These are phyloP conservation scores for Agrotis exclamationis DNA, from an alignment of 2,888 invertebrate genomes.

Conservation along the genomic window DNA sequence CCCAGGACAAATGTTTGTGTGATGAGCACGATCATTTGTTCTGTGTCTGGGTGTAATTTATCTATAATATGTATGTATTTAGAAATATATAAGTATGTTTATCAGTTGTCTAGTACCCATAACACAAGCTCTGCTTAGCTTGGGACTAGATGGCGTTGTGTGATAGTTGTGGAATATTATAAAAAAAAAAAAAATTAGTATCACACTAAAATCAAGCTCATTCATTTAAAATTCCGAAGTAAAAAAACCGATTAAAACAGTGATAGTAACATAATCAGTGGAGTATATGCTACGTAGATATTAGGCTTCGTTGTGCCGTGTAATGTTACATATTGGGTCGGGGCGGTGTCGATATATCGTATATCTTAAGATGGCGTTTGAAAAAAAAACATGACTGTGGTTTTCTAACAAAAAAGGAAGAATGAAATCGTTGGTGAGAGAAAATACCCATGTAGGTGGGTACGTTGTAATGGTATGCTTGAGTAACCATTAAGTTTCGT, in stretches of 20 bases:
- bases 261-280: constrained; percentile 48
- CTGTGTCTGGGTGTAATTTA: no score
- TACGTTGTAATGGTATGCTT: no score
- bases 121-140: no score
- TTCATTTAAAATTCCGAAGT: neutral
- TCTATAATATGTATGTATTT: no score
- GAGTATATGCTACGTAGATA: constrained; percentile 48
- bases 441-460: no score
- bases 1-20: no score
- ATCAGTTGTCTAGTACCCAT: no score
- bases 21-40: no score
- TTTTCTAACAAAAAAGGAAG: constrained; percentile 52
- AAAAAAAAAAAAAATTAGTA: no score
- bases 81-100: no score
- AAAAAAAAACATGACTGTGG: constrained; percentile 38
- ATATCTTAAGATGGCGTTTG: constrained; percentile 32
- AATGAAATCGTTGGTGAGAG: constrained; percentile 10
- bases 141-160: no score
- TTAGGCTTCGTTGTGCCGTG: constrained; percentile 54
- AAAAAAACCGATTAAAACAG: constrained; percentile 29
- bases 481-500: neutral
- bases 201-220: neutral
- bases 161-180: no score
- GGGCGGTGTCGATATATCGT: constrained; percentile 48
- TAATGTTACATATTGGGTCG: constrained; percentile 42